Evolutionary conservation across 1,140 invertebrate genomes (phyloP).

Genomic region (Acromyrmex heyeri): DNA sequence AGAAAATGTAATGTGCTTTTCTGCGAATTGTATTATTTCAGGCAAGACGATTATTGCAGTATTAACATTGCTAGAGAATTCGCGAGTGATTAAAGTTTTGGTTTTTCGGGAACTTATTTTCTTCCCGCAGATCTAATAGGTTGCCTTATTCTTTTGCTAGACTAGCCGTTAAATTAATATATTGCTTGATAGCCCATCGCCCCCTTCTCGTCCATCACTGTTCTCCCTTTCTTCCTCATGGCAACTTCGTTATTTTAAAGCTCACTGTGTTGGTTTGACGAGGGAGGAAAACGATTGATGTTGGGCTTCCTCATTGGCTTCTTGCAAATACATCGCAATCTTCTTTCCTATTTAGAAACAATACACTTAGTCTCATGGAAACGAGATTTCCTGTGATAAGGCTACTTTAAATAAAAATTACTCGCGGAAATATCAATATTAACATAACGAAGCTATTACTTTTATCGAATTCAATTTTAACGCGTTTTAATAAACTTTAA

Average conservation of each 20-base stretch:
- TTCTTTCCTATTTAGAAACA: neutral
- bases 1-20: neutral
- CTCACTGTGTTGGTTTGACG: slow-evolving; percentile 1
- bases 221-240: neutral
- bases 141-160: neutral
- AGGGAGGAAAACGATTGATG: slow-evolving; percentile 9
- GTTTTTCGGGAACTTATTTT: slow-evolving; percentile 35
- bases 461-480: neutral
- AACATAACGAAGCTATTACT: neutral
- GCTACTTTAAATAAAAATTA: neutral
- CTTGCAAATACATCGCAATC: neutral
- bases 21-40: neutral
- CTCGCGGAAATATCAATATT: neutral
- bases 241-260: slow-evolving; percentile 20
- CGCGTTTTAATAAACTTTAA: neutral
- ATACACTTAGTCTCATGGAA: neutral
- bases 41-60: neutral
- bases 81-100: slow-evolving; percentile 11
- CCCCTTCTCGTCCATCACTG: neutral
- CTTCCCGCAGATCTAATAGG: neutral
- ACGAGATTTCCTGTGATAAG: neutral
- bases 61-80: neutral
- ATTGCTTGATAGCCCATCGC: slow-evolving; percentile 23
- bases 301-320: slow-evolving; percentile 4
- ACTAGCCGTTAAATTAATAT: slow-evolving; percentile 53